Evolutionary conservation across 2,888 invertebrate genomes (phyloP).

Genomic region (Chloroclystis v-ata): DNA sequence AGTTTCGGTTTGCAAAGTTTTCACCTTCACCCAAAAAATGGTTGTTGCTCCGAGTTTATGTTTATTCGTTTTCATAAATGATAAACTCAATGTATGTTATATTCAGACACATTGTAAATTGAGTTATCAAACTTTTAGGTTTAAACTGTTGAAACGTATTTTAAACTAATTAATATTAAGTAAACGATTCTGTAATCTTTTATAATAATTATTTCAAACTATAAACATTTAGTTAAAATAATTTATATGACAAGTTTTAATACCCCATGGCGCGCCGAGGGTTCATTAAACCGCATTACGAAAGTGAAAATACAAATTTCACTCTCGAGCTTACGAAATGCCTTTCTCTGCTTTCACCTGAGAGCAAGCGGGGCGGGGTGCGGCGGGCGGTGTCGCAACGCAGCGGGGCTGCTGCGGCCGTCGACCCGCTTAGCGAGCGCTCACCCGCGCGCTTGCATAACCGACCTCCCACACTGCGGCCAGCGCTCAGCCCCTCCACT

Average conservation of each 20-base stretch:
- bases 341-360: conserved; percentile 77
- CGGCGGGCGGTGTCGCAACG: conserved; percentile 55
- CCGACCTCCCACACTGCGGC: conserved; percentile 43
- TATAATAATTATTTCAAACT: too few relatives aligned
- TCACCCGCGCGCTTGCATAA: conserved; percentile 78
- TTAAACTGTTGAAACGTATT: background rate
- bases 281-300: conserved; percentile 63
- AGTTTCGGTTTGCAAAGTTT: background rate
- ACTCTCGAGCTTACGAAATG: conserved; percentile 76
- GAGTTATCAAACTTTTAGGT: too few relatives aligned
- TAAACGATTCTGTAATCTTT: too few relatives aligned
- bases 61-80: too few relatives aligned
- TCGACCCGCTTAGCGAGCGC: conserved; percentile 83
- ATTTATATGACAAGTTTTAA: conserved; percentile 1
- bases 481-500: conserved; percentile 29
- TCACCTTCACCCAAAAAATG: too few relatives aligned
- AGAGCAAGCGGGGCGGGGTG: conserved; percentile 28
- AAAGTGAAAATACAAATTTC: conserved; percentile 77
- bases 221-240: too few relatives aligned
- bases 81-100: too few relatives aligned
- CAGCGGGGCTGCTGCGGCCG: conserved; percentile 70
- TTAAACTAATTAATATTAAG: too few relatives aligned
- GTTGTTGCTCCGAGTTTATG: too few relatives aligned
- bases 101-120: too few relatives aligned
- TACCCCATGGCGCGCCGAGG: conserved; percentile 24